A percentile compares a stretch with the other conserved stretches of the same genome.
phyloP scores from a whole-genome alignment of 2,888 invertebrate genomes.

The Onthophagus sagittarius region DNA sequence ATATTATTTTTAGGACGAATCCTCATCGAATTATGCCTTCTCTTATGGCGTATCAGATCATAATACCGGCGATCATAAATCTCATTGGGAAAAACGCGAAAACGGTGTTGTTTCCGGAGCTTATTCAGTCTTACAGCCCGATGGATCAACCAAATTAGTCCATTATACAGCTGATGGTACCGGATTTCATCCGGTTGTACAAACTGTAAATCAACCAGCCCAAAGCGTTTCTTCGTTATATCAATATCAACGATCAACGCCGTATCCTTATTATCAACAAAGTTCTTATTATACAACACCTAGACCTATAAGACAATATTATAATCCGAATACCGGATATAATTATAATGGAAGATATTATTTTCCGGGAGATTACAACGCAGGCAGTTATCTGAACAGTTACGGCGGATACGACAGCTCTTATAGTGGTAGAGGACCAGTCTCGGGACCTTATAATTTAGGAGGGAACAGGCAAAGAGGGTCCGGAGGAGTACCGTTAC shows the following conservation, averaged over 20 bases:
- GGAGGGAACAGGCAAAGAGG: slow-evolving; percentile 6
- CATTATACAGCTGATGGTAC: slow-evolving; percentile 43
- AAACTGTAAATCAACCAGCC: slow-evolving; percentile 29
- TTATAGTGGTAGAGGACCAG: neutral
- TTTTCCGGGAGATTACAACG: slow-evolving; percentile 1
- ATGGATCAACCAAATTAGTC: slow-evolving; percentile 44
- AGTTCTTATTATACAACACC: slow-evolving; percentile 3
- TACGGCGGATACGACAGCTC: slow-evolving; percentile 12
- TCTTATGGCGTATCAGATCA: slow-evolving; percentile 44
- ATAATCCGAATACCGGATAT: neutral
- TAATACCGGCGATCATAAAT: slow-evolving; percentile 44
- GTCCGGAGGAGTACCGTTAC: slow-evolving; percentile 18
- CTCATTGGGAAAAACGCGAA: slow-evolving; percentile 44
- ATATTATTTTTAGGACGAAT: neutral
- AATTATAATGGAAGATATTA: slow-evolving; percentile 12
- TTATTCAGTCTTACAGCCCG: slow-evolving; percentile 43
- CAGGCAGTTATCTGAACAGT: slow-evolving; percentile 1
- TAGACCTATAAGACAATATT: neutral
- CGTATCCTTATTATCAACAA: neutral
- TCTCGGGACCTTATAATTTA: slow-evolving; percentile 11
- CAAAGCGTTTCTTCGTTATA: neutral
- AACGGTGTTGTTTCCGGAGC: slow-evolving; percentile 42
- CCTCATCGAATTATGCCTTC: slow-evolving; percentile 34
- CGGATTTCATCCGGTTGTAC: slow-evolving; percentile 40
- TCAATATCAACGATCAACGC: neutral